Evolutionary conservation across 2,888 invertebrate species (phyloP).

Genomic region (Drosophila robusta): DNA sequence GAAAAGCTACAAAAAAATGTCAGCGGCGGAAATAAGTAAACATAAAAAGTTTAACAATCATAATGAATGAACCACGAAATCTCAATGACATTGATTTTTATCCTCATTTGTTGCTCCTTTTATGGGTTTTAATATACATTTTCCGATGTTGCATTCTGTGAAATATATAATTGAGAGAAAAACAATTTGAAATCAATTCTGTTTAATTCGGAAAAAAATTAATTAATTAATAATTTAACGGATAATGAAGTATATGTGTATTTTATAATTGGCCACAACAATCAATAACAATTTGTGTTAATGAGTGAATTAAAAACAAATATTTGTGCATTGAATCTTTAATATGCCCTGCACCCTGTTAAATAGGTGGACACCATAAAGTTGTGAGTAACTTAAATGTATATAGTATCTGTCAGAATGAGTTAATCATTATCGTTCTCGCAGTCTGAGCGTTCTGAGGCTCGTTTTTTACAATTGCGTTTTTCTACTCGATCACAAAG

Average conservation of each 20-base stretch:
- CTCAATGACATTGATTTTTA: constrained; percentile 33
- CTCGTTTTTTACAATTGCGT: too few species aligned
- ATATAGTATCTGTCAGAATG: too few species aligned
- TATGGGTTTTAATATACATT: neutral
- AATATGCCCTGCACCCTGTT: too few species aligned
- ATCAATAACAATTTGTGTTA: neutral
- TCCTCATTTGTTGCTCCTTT: neutral
- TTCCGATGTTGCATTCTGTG: neutral
- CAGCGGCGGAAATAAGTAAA: constrained; percentile 4
- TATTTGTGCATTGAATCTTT: neutral
- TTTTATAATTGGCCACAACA: neutral
- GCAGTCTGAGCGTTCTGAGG: too few species aligned
- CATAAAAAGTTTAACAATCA: constrained; percentile 24
- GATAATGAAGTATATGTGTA: neutral
- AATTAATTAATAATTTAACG: neutral
- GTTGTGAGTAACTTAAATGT: neutral
- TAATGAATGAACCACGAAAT: constrained; percentile 24
- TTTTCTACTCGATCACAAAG: too few species aligned
- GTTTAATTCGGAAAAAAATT: neutral
- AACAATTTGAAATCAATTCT: neutral
- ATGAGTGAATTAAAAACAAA: neutral
- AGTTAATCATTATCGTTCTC: too few species aligned
- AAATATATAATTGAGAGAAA: neutral
- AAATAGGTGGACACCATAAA: too few species aligned
- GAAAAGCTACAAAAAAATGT: neutral